Percentiles rank a stretch among this genome's conserved stretches.
These are phyloP conservation scores for Melinopterus prodromus DNA, from an alignment of 2,888 invertebrate species.

Conservation along the genomic window DNA sequence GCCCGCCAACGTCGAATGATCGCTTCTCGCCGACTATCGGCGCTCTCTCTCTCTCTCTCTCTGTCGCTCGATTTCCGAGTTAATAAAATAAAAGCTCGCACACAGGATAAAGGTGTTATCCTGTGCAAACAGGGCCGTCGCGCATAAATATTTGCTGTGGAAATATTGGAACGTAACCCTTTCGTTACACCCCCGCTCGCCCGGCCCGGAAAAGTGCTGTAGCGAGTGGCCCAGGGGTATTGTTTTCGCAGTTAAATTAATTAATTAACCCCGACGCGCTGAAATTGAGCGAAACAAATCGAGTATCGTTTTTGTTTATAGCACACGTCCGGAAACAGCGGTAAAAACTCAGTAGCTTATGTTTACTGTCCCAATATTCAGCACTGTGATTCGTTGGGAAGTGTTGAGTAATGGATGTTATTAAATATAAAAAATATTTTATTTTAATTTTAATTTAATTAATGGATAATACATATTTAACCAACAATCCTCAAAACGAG, in stretches of 20 bases:
- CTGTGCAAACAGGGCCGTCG: neutral
- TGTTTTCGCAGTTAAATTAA: neutral
- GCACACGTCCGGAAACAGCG: too few species aligned
- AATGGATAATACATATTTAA: too few species aligned
- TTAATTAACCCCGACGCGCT: neutral
- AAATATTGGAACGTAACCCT: constrained; percentile 4
- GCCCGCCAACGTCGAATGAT: neutral
- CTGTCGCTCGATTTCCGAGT: neutral
- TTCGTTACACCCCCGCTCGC: neutral
- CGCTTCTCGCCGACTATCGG: neutral
- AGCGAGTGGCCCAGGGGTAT: neutral
- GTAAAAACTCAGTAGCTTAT: too few species aligned
- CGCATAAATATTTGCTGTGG: neutral
- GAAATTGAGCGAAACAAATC: neutral
- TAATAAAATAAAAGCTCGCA: constrained; percentile 4
- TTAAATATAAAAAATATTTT: too few species aligned
- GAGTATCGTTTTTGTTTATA: too few species aligned
- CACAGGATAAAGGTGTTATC: constrained; percentile 4
- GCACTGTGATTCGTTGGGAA: too few species aligned
- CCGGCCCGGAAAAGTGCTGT: neutral
- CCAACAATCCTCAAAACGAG: too few species aligned
- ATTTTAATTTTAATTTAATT: too few species aligned
- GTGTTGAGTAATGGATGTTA: too few species aligned
- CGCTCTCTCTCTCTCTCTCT: neutral
- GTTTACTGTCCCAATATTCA: too few species aligned